These are phyloP conservation scores for Tetranychus cinnabarinus DNA, from an alignment of 1,140 invertebrate species.

Conservation along the genomic window DNA sequence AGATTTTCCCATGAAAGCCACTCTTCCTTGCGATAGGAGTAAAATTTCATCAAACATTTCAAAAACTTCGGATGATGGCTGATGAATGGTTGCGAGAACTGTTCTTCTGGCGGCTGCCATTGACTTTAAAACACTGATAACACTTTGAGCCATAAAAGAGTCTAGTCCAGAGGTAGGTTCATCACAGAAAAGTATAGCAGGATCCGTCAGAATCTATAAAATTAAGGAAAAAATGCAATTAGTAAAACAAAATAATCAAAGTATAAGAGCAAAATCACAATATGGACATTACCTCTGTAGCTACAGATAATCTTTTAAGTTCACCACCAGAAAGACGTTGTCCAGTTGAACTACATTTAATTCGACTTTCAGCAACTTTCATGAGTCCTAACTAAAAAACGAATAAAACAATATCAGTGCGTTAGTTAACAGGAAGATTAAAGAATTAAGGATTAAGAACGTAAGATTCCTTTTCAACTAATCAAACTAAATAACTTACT, in stretches of 20 bases:
- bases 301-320: constrained; percentile 61
- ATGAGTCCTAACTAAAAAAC: constrained; percentile 42
- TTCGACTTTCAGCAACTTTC: constrained; percentile 49
- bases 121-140: constrained; percentile 45
- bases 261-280: too few species aligned
- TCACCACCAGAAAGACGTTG: constrained; percentile 59
- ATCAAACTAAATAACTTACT: too few species aligned
- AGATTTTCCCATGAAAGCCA: constrained; percentile 52
- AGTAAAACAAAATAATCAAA: background rate
- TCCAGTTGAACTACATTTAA: constrained; percentile 49
- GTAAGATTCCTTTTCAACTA: too few species aligned
- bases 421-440: too few species aligned
- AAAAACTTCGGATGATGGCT: constrained; percentile 67
- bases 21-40: constrained; percentile 44
- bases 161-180: constrained; percentile 65
- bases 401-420: constrained; percentile 4
- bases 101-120: constrained; percentile 49
- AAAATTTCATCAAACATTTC: constrained; percentile 57
- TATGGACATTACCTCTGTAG: constrained; percentile 37
- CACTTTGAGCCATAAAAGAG: constrained; percentile 47
- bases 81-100: constrained; percentile 56
- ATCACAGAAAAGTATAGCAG: constrained; percentile 56
- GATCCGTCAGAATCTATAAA: constrained; percentile 55
- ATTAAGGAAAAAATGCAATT: background rate
- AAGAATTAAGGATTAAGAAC: too few species aligned